Percentiles rank a stretch among this genome's conserved stretches.
These are phyloP conservation scores for Melangyna quadrimaculata DNA, from an alignment of 2,888 invertebrate species.

Conservation along the genomic window DNA sequence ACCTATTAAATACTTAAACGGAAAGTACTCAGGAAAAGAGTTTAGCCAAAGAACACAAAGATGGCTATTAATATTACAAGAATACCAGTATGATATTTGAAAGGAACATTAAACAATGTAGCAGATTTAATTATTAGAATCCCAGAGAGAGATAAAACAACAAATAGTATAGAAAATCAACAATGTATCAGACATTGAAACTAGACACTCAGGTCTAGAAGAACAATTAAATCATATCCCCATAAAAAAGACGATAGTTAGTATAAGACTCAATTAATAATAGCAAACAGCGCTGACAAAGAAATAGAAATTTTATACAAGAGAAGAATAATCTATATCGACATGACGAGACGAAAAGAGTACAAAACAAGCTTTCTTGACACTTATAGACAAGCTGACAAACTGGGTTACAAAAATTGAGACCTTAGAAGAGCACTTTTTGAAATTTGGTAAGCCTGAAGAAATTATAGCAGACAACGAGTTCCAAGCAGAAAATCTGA, in stretches of 20 bases:
- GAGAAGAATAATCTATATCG: neutral
- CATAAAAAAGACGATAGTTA: neutral
- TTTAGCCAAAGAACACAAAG: neutral
- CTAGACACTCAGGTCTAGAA: neutral
- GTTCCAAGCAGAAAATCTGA: constrained; percentile 9
- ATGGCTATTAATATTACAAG: constrained; percentile 3
- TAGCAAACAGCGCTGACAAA: neutral
- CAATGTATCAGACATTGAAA: constrained; percentile 6
- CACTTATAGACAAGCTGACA: constrained; percentile 13
- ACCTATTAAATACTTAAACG: neutral
- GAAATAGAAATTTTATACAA: constrained; percentile 16
- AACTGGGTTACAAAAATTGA: constrained; percentile 3
- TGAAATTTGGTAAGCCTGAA: neutral
- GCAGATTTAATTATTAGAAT: constrained; percentile 12
- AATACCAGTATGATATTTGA: constrained; percentile 1
- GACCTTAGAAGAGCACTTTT: constrained; percentile 6
- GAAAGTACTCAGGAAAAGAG: constrained; percentile 1
- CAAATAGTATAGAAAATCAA: no score
- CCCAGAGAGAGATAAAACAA: neutral
- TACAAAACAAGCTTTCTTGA: constrained; percentile 8
- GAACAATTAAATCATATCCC: neutral
- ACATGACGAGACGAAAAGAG: constrained; percentile 11
- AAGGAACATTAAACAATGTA: neutral
- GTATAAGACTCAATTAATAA: neutral
- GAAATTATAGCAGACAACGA: constrained; percentile 14